Evolutionary conservation across 2,113 vertebrate genomes (phyloP).

Genomic region (Dolichallabes microphthalmus): DNA sequence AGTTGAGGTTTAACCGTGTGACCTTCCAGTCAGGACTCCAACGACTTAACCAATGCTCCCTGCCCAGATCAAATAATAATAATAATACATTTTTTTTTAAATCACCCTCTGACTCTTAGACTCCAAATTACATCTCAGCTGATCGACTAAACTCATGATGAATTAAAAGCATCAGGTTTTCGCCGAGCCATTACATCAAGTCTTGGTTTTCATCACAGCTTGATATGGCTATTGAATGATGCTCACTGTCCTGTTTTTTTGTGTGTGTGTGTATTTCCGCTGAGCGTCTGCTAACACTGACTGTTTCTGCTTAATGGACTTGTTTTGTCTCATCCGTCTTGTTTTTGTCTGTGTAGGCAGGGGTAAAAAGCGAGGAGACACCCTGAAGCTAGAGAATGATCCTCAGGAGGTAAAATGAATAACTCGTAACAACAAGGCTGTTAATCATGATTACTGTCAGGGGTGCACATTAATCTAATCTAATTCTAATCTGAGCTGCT

Average conservation of each 20-base stretch:
- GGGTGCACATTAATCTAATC: too few species aligned
- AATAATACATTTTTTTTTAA: too few species aligned
- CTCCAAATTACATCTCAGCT: neutral
- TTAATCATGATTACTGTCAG: neutral
- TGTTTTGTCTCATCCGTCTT: slow-evolving; percentile 31
- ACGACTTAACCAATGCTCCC: too few species aligned
- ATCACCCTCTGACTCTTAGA: neutral
- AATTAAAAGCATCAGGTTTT: neutral
- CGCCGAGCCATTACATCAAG: neutral
- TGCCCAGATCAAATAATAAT: too few species aligned
- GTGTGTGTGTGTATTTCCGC: neutral
- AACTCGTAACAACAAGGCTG: neutral
- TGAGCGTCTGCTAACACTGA: neutral
- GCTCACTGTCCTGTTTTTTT: neutral
- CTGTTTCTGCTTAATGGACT: neutral
- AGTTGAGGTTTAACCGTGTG: too few species aligned
- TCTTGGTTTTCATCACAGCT: neutral
- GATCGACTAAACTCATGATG: neutral
- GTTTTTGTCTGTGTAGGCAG: slow-evolving; percentile 77
- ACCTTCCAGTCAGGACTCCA: too few species aligned
- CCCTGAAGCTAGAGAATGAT: slow-evolving; percentile 94
- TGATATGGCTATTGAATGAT: neutral
- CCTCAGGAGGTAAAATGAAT: slow-evolving; percentile 86
- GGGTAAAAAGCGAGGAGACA: slow-evolving; percentile 89
- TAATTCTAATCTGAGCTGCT: too few species aligned